Evolutionary conservation across 2,888 invertebrate genomes (phyloP), one percentile per base, ranked within the genome.

Genomic region (Chalcosyrphus nemorum): DNA sequence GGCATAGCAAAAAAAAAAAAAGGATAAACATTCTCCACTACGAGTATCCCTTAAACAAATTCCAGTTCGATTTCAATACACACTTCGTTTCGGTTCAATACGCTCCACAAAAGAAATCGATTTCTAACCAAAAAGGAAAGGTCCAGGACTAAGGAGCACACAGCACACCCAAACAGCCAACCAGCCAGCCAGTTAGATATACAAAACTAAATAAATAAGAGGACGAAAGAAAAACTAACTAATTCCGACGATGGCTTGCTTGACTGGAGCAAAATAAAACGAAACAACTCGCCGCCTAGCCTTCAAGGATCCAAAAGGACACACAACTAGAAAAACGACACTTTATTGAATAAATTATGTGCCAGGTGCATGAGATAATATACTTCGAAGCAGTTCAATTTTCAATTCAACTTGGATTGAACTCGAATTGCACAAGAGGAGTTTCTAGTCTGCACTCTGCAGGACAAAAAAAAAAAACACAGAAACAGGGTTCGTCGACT

Each of bases 281-380:
- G 19, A 17, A 71, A 59, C 57, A 61, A 45, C 35, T 72, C 63
- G 47, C 3, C 61, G 2, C 4, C 24, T 57, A 54, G 2, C 4
- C 24, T 57, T 70, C 75, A 59, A 82, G 43, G 52, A 71, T 71
- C 29, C 38, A 2, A 57, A 24, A 21, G 35, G 38, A 27, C 13
- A 71, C n/a, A n/a, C n/a, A 50, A 35, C 41, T 52, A 71, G 66
- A 61, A 71, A 77, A 71, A 65, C 77, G 59, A 82, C 52, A 77
- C 54, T 75, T 71, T 81, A 52, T 77, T 76, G 81, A 71, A 82
- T 77, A 72, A 82, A 82, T 82, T 71, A 77, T 82, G 38, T 72
- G 71, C 66, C 77, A 82, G 77, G 59, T 82, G 81, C 71, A 70
- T 52, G 59, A 66, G 52, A 76, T 65, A 71, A 71, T 65, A 43